phyloP scores from a whole-genome alignment of 2,888 invertebrate genomes.

The Microplitis deprimator region DNA sequence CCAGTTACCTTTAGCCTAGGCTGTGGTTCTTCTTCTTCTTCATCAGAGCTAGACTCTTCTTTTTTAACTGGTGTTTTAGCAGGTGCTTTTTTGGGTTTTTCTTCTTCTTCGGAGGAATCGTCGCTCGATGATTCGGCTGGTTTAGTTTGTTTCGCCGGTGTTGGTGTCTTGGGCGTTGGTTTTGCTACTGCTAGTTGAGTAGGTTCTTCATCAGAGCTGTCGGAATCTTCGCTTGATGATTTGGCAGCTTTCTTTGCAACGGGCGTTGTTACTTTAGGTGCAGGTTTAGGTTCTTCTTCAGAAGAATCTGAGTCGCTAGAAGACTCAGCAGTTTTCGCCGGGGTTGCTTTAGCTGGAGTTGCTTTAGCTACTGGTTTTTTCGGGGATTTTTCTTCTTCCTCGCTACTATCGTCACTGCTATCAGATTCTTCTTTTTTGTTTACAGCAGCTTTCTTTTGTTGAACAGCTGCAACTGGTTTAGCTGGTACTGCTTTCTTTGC shows the following conservation, averaged over 20 bases:
- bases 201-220: constrained; percentile 69
- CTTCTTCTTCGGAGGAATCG: constrained; percentile 58
- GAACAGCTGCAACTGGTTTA: constrained; percentile 40
- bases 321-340: constrained; percentile 52
- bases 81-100: constrained; percentile 32
- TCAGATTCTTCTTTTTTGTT: background rate
- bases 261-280: background rate
- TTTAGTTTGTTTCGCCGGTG: constrained; percentile 50
- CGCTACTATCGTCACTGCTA: constrained; percentile 65
- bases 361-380: constrained; percentile 43
- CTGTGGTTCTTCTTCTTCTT: constrained; percentile 53
- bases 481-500: constrained; percentile 52
- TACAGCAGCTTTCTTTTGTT: constrained; percentile 21
- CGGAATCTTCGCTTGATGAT: constrained; percentile 59
- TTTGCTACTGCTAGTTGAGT: constrained; percentile 45
- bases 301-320: constrained; percentile 65
- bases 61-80: constrained; percentile 27
- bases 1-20: constrained; percentile 49
- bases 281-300: constrained; percentile 62
- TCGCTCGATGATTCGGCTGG: constrained; percentile 55
- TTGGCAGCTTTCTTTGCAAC: constrained; percentile 22
- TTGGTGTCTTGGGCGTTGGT: constrained; percentile 16
- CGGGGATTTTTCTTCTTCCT: constrained; percentile 47
- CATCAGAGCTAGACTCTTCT: constrained; percentile 56
- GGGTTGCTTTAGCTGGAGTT: constrained; percentile 28